These are phyloP conservation scores for Furnarius figulus DNA, from an alignment of 2,113 vertebrate genomes.

Conservation along the genomic window DNA sequence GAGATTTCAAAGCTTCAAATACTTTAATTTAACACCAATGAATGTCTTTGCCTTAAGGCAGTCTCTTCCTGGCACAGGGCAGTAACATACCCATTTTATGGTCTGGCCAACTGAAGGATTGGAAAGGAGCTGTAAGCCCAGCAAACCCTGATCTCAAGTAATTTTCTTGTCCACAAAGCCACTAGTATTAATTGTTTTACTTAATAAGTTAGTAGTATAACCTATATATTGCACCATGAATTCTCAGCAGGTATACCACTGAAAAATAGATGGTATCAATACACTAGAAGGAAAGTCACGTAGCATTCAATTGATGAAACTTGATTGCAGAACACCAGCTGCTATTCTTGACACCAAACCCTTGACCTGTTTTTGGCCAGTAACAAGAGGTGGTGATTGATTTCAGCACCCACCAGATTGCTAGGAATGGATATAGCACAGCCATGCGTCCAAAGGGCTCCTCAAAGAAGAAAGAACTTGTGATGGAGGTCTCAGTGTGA, in stretches of 20 bases:
- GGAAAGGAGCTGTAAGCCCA: not conserved
- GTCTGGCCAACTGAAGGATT: not conserved
- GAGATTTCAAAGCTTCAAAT: not conserved
- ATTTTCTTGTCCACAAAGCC: not conserved
- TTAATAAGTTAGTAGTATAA: not conserved
- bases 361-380: not conserved
- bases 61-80: not conserved
- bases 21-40: not conserved
- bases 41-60: not conserved
- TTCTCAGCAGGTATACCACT: not conserved
- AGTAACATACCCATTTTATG: not conserved
- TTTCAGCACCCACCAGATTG: not conserved
- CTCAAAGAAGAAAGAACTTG: not conserved
- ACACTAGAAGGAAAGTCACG: not conserved
- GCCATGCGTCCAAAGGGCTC: accelerated
- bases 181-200: not conserved
- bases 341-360: not conserved
- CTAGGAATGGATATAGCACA: accelerated
- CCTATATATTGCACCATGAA: not conserved
- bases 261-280: not conserved
- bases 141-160: not conserved
- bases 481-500: not conserved
- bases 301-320: not conserved
- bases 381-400: not conserved
- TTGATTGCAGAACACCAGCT: not conserved